Evolutionary conservation across 1,140 invertebrate genomes (phyloP).

Genomic region (Aphelenchoides besseyi): DNA sequence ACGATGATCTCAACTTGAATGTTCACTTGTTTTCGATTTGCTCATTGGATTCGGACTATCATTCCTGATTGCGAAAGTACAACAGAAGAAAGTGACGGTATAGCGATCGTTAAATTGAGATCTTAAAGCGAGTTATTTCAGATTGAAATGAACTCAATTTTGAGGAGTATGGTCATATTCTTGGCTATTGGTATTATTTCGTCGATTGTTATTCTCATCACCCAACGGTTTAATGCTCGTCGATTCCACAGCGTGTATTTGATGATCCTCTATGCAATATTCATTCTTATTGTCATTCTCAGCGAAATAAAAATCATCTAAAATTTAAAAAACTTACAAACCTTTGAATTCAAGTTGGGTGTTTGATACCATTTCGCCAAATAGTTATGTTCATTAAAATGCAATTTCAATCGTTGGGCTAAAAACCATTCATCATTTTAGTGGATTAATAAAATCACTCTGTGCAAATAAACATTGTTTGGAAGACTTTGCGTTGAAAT

Average conservation of each 20-base stretch:
- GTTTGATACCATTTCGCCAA: background rate
- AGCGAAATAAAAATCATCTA: background rate
- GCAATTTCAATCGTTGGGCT: too few relatives aligned
- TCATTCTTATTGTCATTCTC: constrained; percentile 53
- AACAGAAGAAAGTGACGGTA: constrained; percentile 30
- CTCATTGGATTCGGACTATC: constrained; percentile 68
- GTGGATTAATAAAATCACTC: too few relatives aligned
- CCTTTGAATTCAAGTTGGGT: too few relatives aligned
- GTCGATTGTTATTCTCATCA: constrained; percentile 62
- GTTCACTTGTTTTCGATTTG: constrained; percentile 63
- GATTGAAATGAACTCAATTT: background rate
- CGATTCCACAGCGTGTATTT: constrained; percentile 64
- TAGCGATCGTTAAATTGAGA: constrained; percentile 39
- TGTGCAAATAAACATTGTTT: too few relatives aligned
- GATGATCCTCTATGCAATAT: constrained; percentile 64
- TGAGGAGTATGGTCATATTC: constrained; percentile 62
- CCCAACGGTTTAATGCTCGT: constrained; percentile 63
- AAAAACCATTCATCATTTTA: too few relatives aligned
- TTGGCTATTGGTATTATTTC: constrained; percentile 64
- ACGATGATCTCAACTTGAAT: too few relatives aligned
- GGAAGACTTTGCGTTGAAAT: too few relatives aligned
- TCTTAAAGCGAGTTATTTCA: background rate
- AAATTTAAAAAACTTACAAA: background rate
- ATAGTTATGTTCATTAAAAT: too few relatives aligned
- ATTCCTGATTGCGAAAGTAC: constrained; percentile 65